Base-by-base conservation (phyloP, 2,888 invertebrate genomes). In the Lasioglossum zephyrum region DNA sequence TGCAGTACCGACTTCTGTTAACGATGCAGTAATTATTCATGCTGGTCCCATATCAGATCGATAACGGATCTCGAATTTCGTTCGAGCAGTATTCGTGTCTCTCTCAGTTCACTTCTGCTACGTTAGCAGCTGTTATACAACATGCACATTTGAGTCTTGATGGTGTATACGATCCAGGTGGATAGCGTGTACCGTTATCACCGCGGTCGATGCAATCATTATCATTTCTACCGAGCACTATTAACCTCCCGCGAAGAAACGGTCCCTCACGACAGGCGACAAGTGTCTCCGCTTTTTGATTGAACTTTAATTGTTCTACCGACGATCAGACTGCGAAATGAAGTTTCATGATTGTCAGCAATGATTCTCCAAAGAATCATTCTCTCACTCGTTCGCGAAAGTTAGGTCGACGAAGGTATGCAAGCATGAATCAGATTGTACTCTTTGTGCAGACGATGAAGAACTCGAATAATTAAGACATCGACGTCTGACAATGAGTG, bases 181-280 rank as follows among this genome's bases (percentile, higher is more conserved):
- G 36, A 41, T 66, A 60, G 22, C 70, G 26, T 73, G 44, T 85
- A 85, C 85, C 86, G 85, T 86, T 86, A 84, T 47, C 81, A 66
- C 39, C 49, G 57, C 49, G 79, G 57, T 39, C 69, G 26, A 76
- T 53, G 18, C 39, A 77, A 76, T 57, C 39, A 73, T 79, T 13
- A 77, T 53, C 39, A 31, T 73, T 39, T 49, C 18, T 72, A 49
- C 49, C 22, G 66, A 31, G 77, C 66, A 18, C 66, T 66, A n/a
- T 77, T 73, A 70, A 74, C 39, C 36, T 82, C 44, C 16, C 53
- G 41, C 18, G 73, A 79, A 73, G 26, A 41, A 72, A 53, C 53
- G 9, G 66, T 77, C 49, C 74, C 36, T 74, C 26, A 39, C 11
- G 22, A 44, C 47, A n/a, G 31, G 5, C 13, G 66, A 41, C 53